Evolutionary conservation across 2,888 invertebrate species (phyloP), one percentile per base, ranked within the genome.

Genomic region (Morpho achilles): DNA sequence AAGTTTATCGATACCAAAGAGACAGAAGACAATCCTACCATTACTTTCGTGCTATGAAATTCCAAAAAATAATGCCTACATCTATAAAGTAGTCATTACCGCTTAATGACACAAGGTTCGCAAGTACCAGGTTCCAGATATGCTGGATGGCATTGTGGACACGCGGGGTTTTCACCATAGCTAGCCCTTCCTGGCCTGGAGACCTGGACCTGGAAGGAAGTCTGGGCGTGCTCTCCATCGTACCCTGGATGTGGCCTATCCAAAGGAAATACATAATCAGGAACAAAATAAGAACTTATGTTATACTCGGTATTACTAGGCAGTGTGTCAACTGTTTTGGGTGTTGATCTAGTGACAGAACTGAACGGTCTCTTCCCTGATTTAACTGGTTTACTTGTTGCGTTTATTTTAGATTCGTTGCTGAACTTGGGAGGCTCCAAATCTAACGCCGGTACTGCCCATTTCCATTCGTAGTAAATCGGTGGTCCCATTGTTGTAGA

Each of bases 391-490:
- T 72, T 71, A 54, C 68, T 66, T 5, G 82, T 64, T 3, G 55
- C 68, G 61, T 79, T 75, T 10, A 80, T 83, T 5, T 77, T 72
- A 23, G 80, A 84, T 1, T 76, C 82, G 63, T 92, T 91, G 4
- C 78, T 77, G 41, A 68, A 60, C 63, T 91, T 92, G 0, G 93
- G 93, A 7, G 92, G 92, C 62, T 92, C 87, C 1, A 93, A 73
- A 9, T 91, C 93, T 57, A 92, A 90, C 0, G 93, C 92, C 0
- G 93, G 93, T 1, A 92, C 91, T 6, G 93, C 93, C 93, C 93
- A 93, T 75, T 93, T 93, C 93, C 93, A 93, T 73, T 93, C 93
- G 66, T 92, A 93, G 68, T 93, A 93, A 53, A 93, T 92, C 0
- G 93, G 93, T 0, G 93, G 93, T 1, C 93, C 93, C 70, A 92